Conservation (phyloP, 2,888 invertebrate species). For the Deroplatys truncata region DNA sequence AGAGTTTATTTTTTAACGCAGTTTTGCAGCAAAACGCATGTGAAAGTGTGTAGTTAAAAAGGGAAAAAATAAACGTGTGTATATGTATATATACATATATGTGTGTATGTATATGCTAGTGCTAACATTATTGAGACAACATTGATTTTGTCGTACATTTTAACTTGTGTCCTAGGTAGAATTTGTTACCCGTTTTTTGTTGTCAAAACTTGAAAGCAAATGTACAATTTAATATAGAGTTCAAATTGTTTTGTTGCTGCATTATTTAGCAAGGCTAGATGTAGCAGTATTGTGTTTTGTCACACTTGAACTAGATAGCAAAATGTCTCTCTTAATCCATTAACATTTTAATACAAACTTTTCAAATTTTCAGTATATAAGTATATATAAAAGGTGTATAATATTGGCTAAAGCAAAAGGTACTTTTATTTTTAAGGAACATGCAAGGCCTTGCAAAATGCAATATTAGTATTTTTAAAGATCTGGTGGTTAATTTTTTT, state of each 20-base stretch:
- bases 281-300: neutral
- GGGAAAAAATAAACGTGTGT: neutral
- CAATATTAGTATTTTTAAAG: conserved; percentile 6
- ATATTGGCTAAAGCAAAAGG: neutral
- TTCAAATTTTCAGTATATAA: neutral
- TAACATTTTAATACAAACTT: neutral
- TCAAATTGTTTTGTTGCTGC: neutral
- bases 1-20: neutral
- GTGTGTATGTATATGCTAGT: neutral
- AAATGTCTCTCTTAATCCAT: neutral
- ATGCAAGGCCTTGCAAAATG: conserved; percentile 12
- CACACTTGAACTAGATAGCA: neutral
- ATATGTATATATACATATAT: neutral
- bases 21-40: neutral
- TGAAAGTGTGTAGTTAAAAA: neutral
- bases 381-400: neutral
- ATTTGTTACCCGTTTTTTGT: neutral
- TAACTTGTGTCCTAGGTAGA: neutral
- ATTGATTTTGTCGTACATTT: neutral
- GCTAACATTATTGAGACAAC: neutral
- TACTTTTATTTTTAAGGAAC: neutral
- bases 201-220: neutral
- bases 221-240: neutral
- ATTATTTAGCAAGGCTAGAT: neutral
- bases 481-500: neutral